Evolutionary conservation across 2,797 vertebrate genomes (phyloP).

Genomic region (Lophotriccus pileatus): DNA sequence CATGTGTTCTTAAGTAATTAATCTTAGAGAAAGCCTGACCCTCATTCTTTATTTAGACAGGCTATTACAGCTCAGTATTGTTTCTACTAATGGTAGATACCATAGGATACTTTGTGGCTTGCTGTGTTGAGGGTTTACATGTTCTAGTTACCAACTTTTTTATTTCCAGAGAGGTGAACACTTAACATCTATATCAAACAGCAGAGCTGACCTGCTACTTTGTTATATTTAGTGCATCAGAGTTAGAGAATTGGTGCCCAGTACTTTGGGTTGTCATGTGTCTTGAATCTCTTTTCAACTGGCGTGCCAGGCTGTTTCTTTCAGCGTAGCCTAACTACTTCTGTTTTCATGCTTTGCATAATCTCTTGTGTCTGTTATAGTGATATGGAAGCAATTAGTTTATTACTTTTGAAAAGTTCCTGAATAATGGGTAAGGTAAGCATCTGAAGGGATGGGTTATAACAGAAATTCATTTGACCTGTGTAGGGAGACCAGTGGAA

Average conservation of each 20-base stretch:
- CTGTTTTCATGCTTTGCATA: background rate
- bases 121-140: background rate
- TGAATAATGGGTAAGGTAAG: background rate
- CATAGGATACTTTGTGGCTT: background rate
- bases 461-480: background rate
- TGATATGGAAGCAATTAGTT: background rate
- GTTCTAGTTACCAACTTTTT: background rate
- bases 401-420: background rate
- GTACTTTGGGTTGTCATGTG: background rate
- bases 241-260: background rate
- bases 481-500: background rate
- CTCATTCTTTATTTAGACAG: background rate
- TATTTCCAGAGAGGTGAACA: background rate
- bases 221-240: background rate
- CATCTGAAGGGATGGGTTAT: background rate
- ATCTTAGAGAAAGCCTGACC: background rate
- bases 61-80: background rate
- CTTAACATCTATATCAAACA: accelerated
- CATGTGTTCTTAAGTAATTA: background rate
- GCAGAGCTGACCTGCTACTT: background rate
- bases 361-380: background rate
- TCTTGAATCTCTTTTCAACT: background rate
- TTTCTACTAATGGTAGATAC: background rate
- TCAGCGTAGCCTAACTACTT: background rate
- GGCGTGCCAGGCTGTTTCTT: background rate